phyloP scores from a whole-genome alignment of 1,140 invertebrate species.

The Hycleus phaleratus region DNA sequence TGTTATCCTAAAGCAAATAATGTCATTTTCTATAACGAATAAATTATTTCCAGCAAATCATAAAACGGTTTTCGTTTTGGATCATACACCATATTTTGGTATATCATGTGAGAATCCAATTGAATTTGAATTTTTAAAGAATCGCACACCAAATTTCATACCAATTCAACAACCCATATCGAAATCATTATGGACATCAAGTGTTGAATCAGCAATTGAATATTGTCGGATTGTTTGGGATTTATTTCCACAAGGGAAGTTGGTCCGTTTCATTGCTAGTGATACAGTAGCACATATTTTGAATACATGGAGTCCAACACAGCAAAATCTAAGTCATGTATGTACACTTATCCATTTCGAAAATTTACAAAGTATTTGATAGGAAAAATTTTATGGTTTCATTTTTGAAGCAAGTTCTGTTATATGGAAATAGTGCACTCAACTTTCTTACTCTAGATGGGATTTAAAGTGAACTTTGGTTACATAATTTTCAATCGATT shows the following conservation, averaged over 20 bases:
- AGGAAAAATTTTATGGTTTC: too few relatives aligned
- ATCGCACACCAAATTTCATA: slow-evolving; percentile 59
- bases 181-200: slow-evolving; percentile 92
- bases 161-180: slow-evolving; percentile 69
- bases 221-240: slow-evolving; percentile 96
- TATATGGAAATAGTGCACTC: too few relatives aligned
- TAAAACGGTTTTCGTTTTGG: slow-evolving; percentile 92
- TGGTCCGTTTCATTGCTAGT: slow-evolving; percentile 77
- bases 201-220: slow-evolving; percentile 88
- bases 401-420: too few relatives aligned
- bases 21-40: slow-evolving; percentile 25
- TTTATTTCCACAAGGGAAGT: slow-evolving; percentile 79
- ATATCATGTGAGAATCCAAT: slow-evolving; percentile 78
- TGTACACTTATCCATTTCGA: slow-evolving; percentile 25
- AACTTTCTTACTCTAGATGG: too few relatives aligned
- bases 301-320: slow-evolving; percentile 69
- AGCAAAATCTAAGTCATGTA: slow-evolving; percentile 80
- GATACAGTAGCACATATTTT: slow-evolving; percentile 70
- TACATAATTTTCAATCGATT: too few relatives aligned
- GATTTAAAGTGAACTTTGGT: too few relatives aligned
- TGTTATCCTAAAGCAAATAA: slow-evolving; percentile 4
- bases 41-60: slow-evolving; percentile 64
- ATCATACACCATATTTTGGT: slow-evolving; percentile 83
- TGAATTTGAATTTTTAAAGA: slow-evolving; percentile 81
- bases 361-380: too few relatives aligned